phyloP scores from a whole-genome alignment of 2,888 invertebrate genomes.

The Tortrix viridana region DNA sequence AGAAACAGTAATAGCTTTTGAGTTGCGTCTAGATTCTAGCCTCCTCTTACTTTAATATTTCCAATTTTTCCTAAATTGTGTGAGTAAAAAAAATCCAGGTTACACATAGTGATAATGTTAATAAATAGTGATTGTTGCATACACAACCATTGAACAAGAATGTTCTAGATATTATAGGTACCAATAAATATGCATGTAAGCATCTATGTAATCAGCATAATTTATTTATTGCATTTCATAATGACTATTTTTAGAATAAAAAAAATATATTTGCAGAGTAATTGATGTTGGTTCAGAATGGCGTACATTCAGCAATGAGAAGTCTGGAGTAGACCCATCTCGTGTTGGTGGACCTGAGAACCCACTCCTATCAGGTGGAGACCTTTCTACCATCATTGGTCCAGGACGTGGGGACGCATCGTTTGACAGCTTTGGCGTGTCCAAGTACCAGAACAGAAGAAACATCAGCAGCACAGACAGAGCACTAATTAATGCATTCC shows the following conservation, averaged over 20 bases:
- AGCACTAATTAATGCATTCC: constrained; percentile 97
- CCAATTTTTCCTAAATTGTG: no score
- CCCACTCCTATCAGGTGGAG: constrained; percentile 96
- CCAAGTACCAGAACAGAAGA: constrained; percentile 89
- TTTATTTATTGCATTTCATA: no score
- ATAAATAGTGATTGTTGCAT: no score
- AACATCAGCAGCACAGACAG: constrained; percentile 97
- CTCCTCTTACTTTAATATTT: not conserved
- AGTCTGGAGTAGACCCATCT: constrained; percentile 97
- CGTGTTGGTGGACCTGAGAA: constrained; percentile 99
- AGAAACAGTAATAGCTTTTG: constrained; percentile 39
- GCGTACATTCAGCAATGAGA: constrained; percentile 99
- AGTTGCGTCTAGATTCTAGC: no score
- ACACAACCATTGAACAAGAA: no score
- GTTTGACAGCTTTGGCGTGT: constrained; percentile 93
- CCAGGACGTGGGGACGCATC: constrained; percentile 91
- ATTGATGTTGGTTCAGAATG: constrained; percentile 99
- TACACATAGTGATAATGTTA: no score
- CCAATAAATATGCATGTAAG: no score
- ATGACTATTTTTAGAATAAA: no score
- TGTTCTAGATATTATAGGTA: no score
- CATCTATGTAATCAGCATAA: no score
- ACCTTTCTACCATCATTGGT: constrained; percentile 98
- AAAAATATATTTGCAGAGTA: constrained; percentile 86
- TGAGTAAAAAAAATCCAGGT: no score